Percentiles rank a stretch among this genome's conserved stretches.
Conservation (phyloP, 2,113 vertebrate genomes). For the Zosterops borbonicus region DNA sequence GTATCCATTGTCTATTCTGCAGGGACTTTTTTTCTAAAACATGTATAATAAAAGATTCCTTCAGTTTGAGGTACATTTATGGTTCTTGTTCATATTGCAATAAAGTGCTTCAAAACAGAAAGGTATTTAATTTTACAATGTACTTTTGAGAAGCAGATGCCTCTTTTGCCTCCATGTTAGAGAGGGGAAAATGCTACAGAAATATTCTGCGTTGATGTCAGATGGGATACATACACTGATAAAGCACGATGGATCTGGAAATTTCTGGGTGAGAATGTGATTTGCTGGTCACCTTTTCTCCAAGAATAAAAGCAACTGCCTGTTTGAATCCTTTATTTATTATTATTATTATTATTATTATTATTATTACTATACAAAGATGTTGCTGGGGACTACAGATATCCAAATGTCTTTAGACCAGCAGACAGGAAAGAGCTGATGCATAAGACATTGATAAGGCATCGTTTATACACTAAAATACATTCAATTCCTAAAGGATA, state of each 20-base stretch:
- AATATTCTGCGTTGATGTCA: neutral
- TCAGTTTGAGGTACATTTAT: neutral
- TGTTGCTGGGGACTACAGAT: neutral
- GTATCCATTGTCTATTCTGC: neutral
- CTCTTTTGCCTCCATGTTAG: neutral
- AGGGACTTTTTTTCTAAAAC: neutral
- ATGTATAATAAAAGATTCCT: neutral
- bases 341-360: neutral
- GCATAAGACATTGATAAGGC: neutral
- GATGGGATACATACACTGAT: rapidly evolving
- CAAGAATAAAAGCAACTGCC: neutral
- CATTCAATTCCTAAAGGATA: neutral
- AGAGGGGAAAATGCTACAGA: neutral
- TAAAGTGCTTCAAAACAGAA: constrained; percentile 4
- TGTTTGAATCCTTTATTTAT: neutral
- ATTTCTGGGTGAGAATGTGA: neutral
- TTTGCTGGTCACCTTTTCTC: neutral
- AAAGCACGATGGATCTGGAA: neutral
- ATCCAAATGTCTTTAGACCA: neutral
- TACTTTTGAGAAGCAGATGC: neutral
- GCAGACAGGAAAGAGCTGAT: neutral
- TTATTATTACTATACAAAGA: rapidly evolving
- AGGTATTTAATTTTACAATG: neutral
- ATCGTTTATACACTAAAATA: neutral
- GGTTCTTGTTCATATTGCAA: neutral